Evolutionary conservation across 2,888 invertebrate species (phyloP).

Genomic region (Papilio gigon): DNA sequence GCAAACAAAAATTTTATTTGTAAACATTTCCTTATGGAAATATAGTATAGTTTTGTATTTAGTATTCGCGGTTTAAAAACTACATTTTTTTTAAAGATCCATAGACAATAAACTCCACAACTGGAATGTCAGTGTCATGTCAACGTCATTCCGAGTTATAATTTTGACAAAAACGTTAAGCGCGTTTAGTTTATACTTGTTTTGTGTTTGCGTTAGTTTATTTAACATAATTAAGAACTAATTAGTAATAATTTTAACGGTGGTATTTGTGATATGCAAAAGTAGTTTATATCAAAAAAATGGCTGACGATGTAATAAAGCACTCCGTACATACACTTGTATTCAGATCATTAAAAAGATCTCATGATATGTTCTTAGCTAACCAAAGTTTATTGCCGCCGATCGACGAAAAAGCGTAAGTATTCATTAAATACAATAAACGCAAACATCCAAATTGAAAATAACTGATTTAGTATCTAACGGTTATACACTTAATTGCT

Average conservation of each 20-base stretch:
- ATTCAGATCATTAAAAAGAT: conserved; percentile 97
- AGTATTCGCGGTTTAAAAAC: neutral
- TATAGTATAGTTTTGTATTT: neutral
- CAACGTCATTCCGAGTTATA: neutral
- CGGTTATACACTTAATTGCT: too few species aligned
- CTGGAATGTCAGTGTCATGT: neutral
- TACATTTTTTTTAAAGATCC: neutral
- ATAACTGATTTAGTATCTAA: too few species aligned
- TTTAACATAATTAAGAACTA: neutral
- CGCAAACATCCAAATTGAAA: neutral
- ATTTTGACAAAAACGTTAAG: conserved; percentile 17
- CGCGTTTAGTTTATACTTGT: conserved; percentile 32
- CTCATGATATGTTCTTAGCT: conserved; percentile 98
- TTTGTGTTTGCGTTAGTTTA: conserved; percentile 12
- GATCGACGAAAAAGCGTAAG: conserved; percentile 92
- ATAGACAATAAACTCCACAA: neutral
- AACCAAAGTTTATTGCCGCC: conserved; percentile 94
- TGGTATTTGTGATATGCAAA: conserved; percentile 37
- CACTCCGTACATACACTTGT: conserved; percentile 98
- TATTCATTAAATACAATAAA: conserved; percentile 45
- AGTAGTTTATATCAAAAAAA: conserved; percentile 53
- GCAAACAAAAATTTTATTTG: conserved; percentile 6
- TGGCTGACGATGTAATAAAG: conserved; percentile 93
- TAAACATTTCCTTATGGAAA: neutral
- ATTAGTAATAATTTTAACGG: neutral